Evolutionary conservation across 1,140 invertebrate species (phyloP).

Genomic region (Scaptomyza montana): DNA sequence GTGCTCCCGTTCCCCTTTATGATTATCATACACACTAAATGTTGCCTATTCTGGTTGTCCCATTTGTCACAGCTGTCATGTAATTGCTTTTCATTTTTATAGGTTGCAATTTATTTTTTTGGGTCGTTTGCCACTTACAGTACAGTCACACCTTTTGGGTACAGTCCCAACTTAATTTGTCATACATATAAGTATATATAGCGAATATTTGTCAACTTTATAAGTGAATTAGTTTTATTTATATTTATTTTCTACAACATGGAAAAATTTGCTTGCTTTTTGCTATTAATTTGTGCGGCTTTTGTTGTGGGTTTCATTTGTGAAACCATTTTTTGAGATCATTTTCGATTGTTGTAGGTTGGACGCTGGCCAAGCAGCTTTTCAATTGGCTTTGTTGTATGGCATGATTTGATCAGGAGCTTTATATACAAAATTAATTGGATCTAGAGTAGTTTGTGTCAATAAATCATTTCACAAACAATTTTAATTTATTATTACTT

Average conservation of each 20-base stretch:
- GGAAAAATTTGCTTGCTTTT: constrained; percentile 32
- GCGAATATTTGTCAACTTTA: constrained; percentile 30
- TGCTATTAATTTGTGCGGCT: constrained; percentile 23
- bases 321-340: constrained; percentile 6
- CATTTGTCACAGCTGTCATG: background rate
- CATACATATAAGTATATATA: background rate
- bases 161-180: constrained; percentile 10
- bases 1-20: background rate
- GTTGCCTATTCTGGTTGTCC: background rate
- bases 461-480: constrained; percentile 39
- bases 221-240: constrained; percentile 14
- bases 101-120: constrained; percentile 5
- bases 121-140: constrained; percentile 23
- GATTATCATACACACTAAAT: constrained; percentile 9
- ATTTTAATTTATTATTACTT: constrained; percentile 36
- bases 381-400: constrained; percentile 24
- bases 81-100: constrained; percentile 9
- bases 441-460: constrained; percentile 38
- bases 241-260: background rate
- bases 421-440: constrained; percentile 37
- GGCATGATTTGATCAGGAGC: constrained; percentile 31
- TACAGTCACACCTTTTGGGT: constrained; percentile 1
- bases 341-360: too few species aligned
- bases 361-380: constrained; percentile 36
- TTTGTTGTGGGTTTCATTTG: constrained; percentile 13